Evolutionary conservation across 2,888 invertebrate species (phyloP), one percentile per base, ranked within the genome.

Genomic region (Lasioglossum marginatum): DNA sequence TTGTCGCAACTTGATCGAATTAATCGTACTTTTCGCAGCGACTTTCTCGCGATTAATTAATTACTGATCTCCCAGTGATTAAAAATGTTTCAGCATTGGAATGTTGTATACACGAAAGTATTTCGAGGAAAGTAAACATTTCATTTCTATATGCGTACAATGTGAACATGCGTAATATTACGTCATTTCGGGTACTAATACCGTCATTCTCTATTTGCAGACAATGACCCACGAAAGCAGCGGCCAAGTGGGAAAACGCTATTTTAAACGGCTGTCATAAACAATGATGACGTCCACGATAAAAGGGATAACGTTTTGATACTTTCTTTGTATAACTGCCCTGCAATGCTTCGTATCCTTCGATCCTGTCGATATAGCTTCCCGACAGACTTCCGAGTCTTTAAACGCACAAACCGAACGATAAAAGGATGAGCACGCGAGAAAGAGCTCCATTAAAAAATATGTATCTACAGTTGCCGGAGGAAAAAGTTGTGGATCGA

Each of bases 221-320:
- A 96, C 96, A 68, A 95, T 97, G 88, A 96, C 96, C 48, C 96
- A 96, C 89, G 96, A 96, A 81, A 95, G 96, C 70, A 96, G 92
- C 86, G 93, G 93, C 74, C 90, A 96, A 79, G 95, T 96, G 85
- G 96, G 95, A 16, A 96, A 96, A 92, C 95, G 97, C 86, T 96
- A 96, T 92, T 97, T 96, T 91, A 96, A 96, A 84, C 95, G 96
- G 90, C 90, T 96, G 63, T 75, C 86, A 57, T 91, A 72, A 94
- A 95, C 19, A 27, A n/a, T 12, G 27, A 14, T 34, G 19, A 27
- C 19, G 43, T 31, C 48, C 14, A 31, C 23, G 31, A 45, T 31
- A 16, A 66, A 16, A 27, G 31, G 12, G 40, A 57, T 48, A 37
- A 37, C 16, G 31, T 40, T 63, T 78, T 19, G 34, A 70, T 5